Base-by-base conservation (phyloP, 2,113 vertebrate species). In the Pedionomus torquatus region DNA sequence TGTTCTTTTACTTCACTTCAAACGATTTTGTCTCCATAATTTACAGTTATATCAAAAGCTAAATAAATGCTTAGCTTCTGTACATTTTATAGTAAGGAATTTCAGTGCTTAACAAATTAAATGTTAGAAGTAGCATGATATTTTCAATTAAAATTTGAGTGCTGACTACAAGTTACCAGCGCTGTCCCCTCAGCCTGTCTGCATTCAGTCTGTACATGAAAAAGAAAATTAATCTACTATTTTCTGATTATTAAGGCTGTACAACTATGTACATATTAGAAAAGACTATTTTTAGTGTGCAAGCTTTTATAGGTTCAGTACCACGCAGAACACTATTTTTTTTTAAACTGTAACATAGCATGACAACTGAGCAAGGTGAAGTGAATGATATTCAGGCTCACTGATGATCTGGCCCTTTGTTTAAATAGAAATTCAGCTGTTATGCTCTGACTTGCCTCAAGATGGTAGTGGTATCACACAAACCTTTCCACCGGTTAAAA, bases 381-480 rank as follows among this genome's bases (percentile, higher is more conserved):
- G 55, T 24, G 30, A 63, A 23, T 39, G 28, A 12, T 66, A 75
- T 21, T 52, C 52, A 28, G 17, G 3, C 10, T 41, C 31, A 52
- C 63, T 87, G 49, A 21, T 5, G 0, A 33, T 21, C 43, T 23
- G 51, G 25, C 23, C 16, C 41, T 83, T 7, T 13, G 24, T 37
- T 85, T 7, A 25, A 52, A 14, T 1, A 46, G 41, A 15, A 26
- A 39, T 74, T 75, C 30, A 20, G 61, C 88, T 95, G 93, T 78
- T 87, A 87, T 80, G 71, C 16, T 51, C 11, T 11, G n/a, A 11
- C 1, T 7, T 15, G 60, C 98, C 98, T 97, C 96, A 95, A 98
- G 98, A 97, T 98, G 98, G 98, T 85, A 97, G 87, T 98, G 90
- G 79, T 75, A 96, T n/a, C 77, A 46, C 93, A 92, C 31, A 54